Evolutionary conservation across 1,140 invertebrate species (phyloP).

Genomic region (Anastrepha obliqua): DNA sequence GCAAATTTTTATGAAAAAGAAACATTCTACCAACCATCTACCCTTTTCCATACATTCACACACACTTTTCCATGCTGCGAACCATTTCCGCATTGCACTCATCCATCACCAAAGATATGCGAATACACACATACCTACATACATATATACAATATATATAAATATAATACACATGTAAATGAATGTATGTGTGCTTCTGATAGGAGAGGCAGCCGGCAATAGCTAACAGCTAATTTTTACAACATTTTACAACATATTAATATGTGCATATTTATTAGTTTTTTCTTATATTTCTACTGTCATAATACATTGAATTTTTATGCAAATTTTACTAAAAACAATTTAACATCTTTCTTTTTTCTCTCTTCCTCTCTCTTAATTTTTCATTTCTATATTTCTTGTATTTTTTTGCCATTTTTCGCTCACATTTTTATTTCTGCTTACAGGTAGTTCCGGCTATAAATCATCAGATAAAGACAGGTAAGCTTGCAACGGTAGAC

Average conservation of each 20-base stretch:
- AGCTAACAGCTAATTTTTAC: slow-evolving; percentile 17
- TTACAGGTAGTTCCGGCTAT: slow-evolving; percentile 73
- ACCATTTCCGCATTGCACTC: neutral
- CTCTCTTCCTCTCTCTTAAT: neutral
- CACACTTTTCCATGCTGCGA: too few species aligned
- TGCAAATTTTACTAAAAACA: neutral
- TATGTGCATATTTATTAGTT: neutral
- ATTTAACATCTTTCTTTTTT: neutral
- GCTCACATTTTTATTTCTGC: slow-evolving; percentile 53
- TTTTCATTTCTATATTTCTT: neutral
- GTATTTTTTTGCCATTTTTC: slow-evolving; percentile 44
- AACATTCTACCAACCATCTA: too few species aligned
- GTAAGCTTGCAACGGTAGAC: slow-evolving; percentile 63
- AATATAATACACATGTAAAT: too few species aligned
- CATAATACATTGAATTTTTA: neutral
- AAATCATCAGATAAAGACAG: slow-evolving; percentile 75
- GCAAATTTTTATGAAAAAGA: too few species aligned
- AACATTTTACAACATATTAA: neutral
- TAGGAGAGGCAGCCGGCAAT: neutral
- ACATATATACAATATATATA: neutral
- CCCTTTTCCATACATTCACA: too few species aligned
- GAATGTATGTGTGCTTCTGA: too few species aligned
- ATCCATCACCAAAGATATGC: neutral
- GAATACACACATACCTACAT: neutral
- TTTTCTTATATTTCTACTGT: neutral